phyloP scores from a whole-genome alignment of 2,113 vertebrate genomes.

The Osmerus mordax region DNA sequence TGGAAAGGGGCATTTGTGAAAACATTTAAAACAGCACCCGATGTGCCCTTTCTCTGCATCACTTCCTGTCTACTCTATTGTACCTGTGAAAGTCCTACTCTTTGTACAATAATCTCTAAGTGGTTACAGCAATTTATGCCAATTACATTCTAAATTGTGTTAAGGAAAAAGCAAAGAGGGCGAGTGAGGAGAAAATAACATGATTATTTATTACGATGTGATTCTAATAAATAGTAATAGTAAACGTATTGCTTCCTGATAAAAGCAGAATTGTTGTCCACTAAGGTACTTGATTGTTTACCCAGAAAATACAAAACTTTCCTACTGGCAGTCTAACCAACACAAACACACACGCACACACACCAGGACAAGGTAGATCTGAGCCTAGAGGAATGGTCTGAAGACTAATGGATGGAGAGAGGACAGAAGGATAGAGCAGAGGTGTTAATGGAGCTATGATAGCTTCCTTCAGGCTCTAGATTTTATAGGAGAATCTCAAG shows the following conservation, averaged over 20 bases:
- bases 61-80: too few species aligned
- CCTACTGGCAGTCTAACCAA: too few species aligned
- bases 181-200: constrained; percentile 53
- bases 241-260: constrained; percentile 9
- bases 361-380: constrained; percentile 17
- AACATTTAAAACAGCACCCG: too few species aligned
- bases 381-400: constrained; percentile 51
- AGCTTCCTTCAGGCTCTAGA: constrained; percentile 58
- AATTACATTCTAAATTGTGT: too few species aligned
- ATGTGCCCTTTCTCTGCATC: too few species aligned
- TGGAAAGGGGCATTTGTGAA: too few species aligned
- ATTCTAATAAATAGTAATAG: constrained; percentile 40
- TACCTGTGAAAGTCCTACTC: too few species aligned
- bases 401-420: constrained; percentile 65
- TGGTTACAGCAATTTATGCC: neutral
- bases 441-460: constrained; percentile 68
- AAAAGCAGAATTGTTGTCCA: constrained; percentile 38
- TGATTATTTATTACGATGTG: constrained; percentile 51
- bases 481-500: constrained; percentile 58
- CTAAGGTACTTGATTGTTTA: constrained; percentile 10
- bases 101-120: too few species aligned
- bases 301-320: constrained; percentile 2
- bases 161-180: constrained; percentile 51
- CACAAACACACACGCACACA: neutral
- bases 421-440: constrained; percentile 59